Percentiles rank a stretch among this genome's conserved stretches.
These are phyloP conservation scores for Leptodactylus fallax DNA, from an alignment of 2,797 vertebrate species.

Conservation along the genomic window DNA sequence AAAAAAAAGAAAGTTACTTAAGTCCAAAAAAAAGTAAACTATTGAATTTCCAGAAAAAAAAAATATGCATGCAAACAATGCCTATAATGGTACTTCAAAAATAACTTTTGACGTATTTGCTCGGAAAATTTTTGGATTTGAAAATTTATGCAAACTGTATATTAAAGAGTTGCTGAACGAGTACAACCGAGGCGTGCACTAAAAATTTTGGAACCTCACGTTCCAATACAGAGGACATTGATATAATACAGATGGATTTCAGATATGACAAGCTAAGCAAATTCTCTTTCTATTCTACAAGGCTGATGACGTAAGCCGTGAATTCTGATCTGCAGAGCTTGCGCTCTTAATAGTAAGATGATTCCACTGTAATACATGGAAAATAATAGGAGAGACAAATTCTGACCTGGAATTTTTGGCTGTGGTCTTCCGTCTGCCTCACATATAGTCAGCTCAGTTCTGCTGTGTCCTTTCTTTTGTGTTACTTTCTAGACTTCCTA, in stretches of 20 bases:
- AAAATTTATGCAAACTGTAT: background rate
- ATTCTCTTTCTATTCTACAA: background rate
- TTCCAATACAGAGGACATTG: too few relatives aligned
- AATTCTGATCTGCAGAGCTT: background rate
- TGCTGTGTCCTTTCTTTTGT: background rate
- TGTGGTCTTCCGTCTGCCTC: background rate
- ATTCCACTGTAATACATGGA: background rate
- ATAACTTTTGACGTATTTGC: background rate
- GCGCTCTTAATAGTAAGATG: background rate
- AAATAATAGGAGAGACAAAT: background rate
- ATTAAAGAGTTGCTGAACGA: background rate
- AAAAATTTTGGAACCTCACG: background rate
- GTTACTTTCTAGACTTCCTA: conserved; percentile 12
- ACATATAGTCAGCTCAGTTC: background rate
- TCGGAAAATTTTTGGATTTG: too few relatives aligned
- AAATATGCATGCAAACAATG: too few relatives aligned
- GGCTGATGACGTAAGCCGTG: background rate
- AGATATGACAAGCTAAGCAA: too few relatives aligned
- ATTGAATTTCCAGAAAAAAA: background rate
- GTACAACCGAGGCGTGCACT: background rate
- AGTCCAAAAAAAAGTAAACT: background rate
- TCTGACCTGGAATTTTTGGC: background rate
- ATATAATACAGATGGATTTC: too few relatives aligned
- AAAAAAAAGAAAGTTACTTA: background rate
- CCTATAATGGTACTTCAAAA: too few relatives aligned